Conservation (phyloP, 2,888 invertebrate species). For the Agapetus fuscipes region DNA sequence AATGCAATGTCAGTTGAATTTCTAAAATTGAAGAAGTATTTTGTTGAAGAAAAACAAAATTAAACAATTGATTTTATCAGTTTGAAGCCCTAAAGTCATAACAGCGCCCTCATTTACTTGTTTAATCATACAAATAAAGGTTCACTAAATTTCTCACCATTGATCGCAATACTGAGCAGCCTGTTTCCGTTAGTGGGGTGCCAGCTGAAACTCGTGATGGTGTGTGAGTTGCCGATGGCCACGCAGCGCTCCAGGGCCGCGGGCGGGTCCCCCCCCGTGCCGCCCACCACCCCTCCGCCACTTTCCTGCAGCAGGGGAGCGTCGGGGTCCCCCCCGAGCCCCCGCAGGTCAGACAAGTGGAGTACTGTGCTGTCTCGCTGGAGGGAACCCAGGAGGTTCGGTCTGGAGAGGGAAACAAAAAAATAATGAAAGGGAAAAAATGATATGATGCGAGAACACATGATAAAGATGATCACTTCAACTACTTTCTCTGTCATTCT, state of each 20-base stretch:
- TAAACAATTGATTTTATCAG: too few relatives aligned
- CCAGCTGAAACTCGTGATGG: conserved; percentile 75
- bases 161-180: conserved; percentile 55
- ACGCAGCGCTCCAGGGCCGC: conserved; percentile 32
- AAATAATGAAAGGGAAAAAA: neutral
- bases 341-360: conserved; percentile 79
- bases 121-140: too few relatives aligned
- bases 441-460: neutral
- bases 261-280: conserved; percentile 25
- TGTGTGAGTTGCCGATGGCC: conserved; percentile 34
- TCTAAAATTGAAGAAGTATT: too few relatives aligned
- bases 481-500: too few relatives aligned
- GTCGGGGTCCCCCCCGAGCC: conserved; percentile 55
- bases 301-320: too few relatives aligned
- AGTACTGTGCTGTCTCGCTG: conserved; percentile 69
- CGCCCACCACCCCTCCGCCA: conserved; percentile 10
- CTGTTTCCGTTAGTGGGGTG: conserved; percentile 75
- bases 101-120: too few relatives aligned
- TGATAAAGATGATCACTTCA: too few relatives aligned
- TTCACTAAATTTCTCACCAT: too few relatives aligned
- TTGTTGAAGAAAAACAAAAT: too few relatives aligned
- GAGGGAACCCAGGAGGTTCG: conserved; percentile 69
- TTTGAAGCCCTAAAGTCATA: too few relatives aligned
- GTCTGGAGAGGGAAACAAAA: conserved; percentile 32
- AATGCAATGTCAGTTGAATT: too few relatives aligned